A percentile compares a stretch with the other conserved stretches of the same genome.
Conservation (phyloP, 92 coral and sea anemone genomes). For the Heteractis magnifica region DNA sequence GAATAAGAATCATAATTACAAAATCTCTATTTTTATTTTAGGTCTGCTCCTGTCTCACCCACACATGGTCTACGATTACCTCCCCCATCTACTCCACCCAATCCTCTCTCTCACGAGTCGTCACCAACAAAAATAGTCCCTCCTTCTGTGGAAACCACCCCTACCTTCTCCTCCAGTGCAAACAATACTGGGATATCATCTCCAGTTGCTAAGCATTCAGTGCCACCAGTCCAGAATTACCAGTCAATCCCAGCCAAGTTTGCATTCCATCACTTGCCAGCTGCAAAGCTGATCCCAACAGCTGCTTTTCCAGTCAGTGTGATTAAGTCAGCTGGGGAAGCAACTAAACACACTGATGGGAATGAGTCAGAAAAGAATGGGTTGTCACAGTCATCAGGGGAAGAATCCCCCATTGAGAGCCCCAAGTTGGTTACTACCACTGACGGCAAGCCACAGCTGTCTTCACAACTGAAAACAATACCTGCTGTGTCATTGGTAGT, state of each 20-base stretch:
- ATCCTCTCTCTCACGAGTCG: conserved; percentile 56
- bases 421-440: conserved; percentile 44
- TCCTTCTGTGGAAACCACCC: conserved; percentile 38
- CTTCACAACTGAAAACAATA: conserved; percentile 30
- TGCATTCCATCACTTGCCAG: conserved; percentile 39
- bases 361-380: conserved; percentile 77
- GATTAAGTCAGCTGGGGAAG: conserved; percentile 71
- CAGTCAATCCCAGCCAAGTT: conserved; percentile 41
- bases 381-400: conserved; percentile 83
- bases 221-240: conserved; percentile 35
- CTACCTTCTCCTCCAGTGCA: conserved; percentile 41
- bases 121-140: conserved; percentile 70
- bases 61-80: conserved; percentile 97
- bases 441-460: conserved; percentile 38
- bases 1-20: neutral
- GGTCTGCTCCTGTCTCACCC: conserved; percentile 99
- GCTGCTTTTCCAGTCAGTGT: conserved; percentile 85
- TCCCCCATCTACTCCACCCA: conserved; percentile 68
- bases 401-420: conserved; percentile 65
- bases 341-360: conserved; percentile 44
- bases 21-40: conserved; percentile 2
- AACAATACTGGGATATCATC: conserved; percentile 56
- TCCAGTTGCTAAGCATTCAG: conserved; percentile 52
- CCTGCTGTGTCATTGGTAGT: conserved; percentile 19
- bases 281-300: conserved; percentile 41